Evolutionary conservation across 2,797 vertebrate genomes (phyloP).

Genomic region (Natrix natrix): DNA sequence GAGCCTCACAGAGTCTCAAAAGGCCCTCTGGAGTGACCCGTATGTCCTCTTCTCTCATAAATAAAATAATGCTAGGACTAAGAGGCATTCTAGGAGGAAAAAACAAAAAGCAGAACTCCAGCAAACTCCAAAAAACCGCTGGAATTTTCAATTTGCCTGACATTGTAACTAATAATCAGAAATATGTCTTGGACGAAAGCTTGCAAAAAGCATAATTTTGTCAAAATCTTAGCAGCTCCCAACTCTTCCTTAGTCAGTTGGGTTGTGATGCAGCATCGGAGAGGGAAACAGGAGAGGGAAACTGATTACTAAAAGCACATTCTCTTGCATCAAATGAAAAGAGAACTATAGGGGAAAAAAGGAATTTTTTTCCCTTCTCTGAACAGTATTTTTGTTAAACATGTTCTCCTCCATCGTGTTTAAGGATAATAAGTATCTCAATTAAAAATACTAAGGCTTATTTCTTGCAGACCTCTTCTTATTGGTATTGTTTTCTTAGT

Average conservation of each 20-base stretch:
- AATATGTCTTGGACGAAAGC: neutral
- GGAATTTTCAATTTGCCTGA: neutral
- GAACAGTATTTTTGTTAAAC: neutral
- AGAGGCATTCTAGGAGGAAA: neutral
- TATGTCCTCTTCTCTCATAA: neutral
- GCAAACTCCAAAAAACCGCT: neutral
- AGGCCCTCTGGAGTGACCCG: neutral
- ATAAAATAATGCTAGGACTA: neutral
- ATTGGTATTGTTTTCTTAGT: neutral
- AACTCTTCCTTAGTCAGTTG: neutral
- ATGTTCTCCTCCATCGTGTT: neutral
- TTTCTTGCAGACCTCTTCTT: neutral
- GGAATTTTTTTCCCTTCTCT: neutral
- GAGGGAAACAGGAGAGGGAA: neutral
- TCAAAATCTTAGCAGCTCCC: neutral
- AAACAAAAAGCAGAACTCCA: neutral
- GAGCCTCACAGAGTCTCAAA: neutral
- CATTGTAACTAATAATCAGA: neutral
- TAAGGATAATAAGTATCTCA: neutral
- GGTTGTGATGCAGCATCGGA: neutral
- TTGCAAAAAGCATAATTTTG: neutral
- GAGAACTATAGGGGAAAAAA: neutral
- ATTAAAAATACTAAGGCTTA: neutral
- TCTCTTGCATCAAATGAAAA: neutral
- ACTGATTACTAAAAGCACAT: neutral